These are phyloP conservation scores for Sparus aurata DNA, from an alignment of 2,797 vertebrate genomes.

Conservation along the genomic window DNA sequence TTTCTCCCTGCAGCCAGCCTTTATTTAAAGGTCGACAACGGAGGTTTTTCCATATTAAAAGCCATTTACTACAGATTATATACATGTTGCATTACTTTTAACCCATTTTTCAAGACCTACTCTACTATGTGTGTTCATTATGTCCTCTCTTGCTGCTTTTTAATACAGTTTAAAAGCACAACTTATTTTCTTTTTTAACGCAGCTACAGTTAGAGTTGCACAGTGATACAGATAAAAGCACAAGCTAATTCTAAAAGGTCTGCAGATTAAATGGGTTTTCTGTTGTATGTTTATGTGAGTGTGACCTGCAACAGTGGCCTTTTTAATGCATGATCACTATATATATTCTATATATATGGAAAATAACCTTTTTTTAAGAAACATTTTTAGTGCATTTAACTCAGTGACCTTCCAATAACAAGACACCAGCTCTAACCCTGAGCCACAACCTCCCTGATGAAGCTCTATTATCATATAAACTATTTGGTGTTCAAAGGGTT, in stretches of 20 bases:
- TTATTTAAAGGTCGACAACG: slow-evolving; percentile 12
- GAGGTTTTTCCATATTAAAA: slow-evolving; percentile 3
- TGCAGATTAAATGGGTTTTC: slow-evolving; percentile 6
- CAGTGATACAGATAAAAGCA: slow-evolving; percentile 4
- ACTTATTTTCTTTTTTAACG: not conserved
- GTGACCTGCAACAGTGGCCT: not conserved
- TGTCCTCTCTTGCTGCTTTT: not conserved
- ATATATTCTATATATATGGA: too few species aligned
- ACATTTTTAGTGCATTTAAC: too few species aligned
- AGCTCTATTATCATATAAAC: too few species aligned
- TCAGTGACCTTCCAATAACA: too few species aligned
- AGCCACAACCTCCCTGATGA: too few species aligned
- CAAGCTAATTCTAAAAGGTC: slow-evolving; percentile 2
- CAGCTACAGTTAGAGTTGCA: too few species aligned
- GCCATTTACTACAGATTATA: not conserved
- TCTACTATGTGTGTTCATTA: not conserved
- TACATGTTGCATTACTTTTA: not conserved
- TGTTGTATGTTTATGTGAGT: slow-evolving; percentile 6
- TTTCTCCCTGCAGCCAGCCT: slow-evolving; percentile 5
- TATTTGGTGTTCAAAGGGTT: too few species aligned
- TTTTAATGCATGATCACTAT: not conserved
- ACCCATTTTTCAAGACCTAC: not conserved
- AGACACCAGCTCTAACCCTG: too few species aligned
- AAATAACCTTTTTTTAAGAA: too few species aligned
- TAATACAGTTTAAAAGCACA: not conserved